These are phyloP conservation scores for Dufourea novaeangliae DNA, from an alignment of 1,140 invertebrate species.

Conservation along the genomic window DNA sequence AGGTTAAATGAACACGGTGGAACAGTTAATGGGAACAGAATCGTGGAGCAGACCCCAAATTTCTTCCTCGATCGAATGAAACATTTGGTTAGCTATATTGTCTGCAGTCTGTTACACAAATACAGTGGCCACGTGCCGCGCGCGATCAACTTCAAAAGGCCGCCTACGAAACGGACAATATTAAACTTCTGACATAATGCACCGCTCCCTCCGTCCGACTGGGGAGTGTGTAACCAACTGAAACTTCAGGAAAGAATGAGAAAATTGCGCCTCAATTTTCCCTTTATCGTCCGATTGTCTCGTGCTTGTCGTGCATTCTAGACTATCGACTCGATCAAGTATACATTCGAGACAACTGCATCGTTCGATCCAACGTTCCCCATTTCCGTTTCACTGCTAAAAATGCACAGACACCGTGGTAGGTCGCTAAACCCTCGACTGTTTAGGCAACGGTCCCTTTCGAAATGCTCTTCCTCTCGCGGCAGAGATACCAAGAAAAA, in stretches of 20 bases:
- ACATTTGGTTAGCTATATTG: conserved; percentile 41
- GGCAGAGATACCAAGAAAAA: too few relatives aligned
- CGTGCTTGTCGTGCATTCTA: background rate
- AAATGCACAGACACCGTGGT: too few relatives aligned
- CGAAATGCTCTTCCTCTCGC: background rate
- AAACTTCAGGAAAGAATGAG: conserved; percentile 43
- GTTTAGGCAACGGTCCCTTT: background rate
- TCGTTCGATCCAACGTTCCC: too few relatives aligned
- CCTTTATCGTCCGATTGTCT: background rate
- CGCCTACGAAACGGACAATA: conserved; percentile 71
- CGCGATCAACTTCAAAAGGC: conserved; percentile 63
- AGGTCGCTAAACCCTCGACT: too few relatives aligned
- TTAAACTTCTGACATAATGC: conserved; percentile 70
- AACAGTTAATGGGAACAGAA: background rate
- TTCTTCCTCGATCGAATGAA: conserved; percentile 9
- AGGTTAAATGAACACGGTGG: background rate
- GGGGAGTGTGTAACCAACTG: background rate
- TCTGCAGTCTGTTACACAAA: conserved; percentile 74
- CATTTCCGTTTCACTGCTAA: too few relatives aligned
- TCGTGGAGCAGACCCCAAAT: background rate
- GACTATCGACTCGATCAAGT: background rate
- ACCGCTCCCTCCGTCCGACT: background rate
- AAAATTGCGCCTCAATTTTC: conserved; percentile 29
- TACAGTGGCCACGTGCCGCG: conserved; percentile 74
- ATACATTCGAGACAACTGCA: background rate